A percentile compares a stretch with the other conserved stretches of the same genome.
Conservation (phyloP, 1,140 invertebrate species). For the Aphelenchoides besseyi region DNA sequence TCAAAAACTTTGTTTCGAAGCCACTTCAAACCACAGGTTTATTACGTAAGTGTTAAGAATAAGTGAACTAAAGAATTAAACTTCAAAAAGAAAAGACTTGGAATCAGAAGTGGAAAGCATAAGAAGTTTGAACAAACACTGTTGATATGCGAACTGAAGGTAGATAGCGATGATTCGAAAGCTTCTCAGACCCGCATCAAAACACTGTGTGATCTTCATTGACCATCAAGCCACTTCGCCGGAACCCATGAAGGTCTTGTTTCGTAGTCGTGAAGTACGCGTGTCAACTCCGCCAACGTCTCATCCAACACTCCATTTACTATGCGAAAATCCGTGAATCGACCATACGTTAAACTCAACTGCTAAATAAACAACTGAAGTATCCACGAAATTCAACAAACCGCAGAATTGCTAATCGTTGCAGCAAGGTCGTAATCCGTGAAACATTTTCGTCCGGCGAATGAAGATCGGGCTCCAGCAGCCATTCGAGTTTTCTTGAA, state of each 20-base stretch:
- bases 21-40: too few species aligned
- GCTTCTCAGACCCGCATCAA: not conserved
- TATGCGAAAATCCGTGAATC: constrained; percentile 88
- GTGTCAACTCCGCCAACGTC: constrained; percentile 81
- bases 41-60: too few species aligned
- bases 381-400: too few species aligned
- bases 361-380: too few species aligned
- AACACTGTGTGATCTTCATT: constrained; percentile 7
- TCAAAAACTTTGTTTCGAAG: too few species aligned
- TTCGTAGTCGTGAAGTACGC: constrained; percentile 78
- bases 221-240: constrained; percentile 75
- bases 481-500: constrained; percentile 67
- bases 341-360: constrained; percentile 88
- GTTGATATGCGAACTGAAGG: not conserved
- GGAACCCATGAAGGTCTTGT: constrained; percentile 94
- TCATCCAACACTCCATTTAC: constrained; percentile 82
- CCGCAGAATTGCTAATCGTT: constrained; percentile 78
- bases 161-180: not conserved
- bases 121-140: not conserved
- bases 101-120: not conserved
- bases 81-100: too few species aligned
- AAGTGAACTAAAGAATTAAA: too few species aligned
- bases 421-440: constrained; percentile 83
- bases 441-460: constrained; percentile 10
- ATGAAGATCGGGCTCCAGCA: constrained; percentile 19